Evolutionary conservation across 2,113 vertebrate species (phyloP), one percentile per base, ranked within the genome.

Genomic region (Podarcis cretensis): DNA sequence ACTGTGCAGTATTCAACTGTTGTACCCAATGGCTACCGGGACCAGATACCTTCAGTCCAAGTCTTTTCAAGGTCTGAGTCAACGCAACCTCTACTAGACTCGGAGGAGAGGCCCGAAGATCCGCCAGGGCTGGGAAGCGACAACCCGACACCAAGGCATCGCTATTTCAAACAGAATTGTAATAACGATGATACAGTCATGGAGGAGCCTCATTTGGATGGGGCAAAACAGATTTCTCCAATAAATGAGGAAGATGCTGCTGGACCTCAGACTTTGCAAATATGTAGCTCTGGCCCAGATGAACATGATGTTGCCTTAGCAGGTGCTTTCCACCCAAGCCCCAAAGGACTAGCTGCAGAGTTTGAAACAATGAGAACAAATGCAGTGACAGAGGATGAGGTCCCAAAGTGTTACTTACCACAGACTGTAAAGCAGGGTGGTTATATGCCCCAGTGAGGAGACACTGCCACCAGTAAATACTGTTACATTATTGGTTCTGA

Each of bases 1-100:
- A 98, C 98, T 0, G 98, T 99, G 0, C 99, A 99, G 94, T 99
- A 99, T 89, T 99, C 99, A 0, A 98, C 99, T 0, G 98, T 99
- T 69, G 97, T 99, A 12, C 98, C 98, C 35, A 98, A 95, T 1
- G 98, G 98, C 57, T 99, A 99, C 96, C 98, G 98, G 94, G 98
- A 98, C 74, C 99, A 99, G 95, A 98, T 97, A 14, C 98, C 98
- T 0, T 96, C 96, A 1, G 97, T 97, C 3, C 97, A 98, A n/a
- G 92, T 97, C 30, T 99, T 99, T 81, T 96, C 98, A 3, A 97
- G 98, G 37, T 99, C 99, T 0, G 99, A 99, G 95, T 99, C 99
- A 23, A 99, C 99, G 0, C 99, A 99, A 94, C 99, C 99, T 0
- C 95, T 99, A 77, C 92, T 99, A 83, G 98, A 98, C 91, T 98